These are phyloP conservation scores for Onthophagus sagittarius DNA, from an alignment of 2,888 invertebrate species.

Conservation along the genomic window DNA sequence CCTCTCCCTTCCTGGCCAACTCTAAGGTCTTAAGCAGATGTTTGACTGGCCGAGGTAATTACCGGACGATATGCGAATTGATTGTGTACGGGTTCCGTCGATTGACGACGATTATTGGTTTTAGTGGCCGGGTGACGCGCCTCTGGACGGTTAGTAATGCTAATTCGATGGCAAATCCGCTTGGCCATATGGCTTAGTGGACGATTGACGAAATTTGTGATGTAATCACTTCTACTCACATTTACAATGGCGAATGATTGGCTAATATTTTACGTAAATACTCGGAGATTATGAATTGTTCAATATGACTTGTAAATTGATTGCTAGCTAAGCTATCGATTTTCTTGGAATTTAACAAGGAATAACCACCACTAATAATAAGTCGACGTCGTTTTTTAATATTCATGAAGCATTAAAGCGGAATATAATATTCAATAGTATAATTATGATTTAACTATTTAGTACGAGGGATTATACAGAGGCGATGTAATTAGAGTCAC, in stretches of 20 bases:
- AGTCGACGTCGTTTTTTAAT: too few relatives aligned
- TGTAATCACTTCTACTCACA: neutral
- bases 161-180: neutral
- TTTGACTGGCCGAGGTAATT: constrained; percentile 20
- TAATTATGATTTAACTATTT: neutral
- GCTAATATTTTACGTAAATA: neutral
- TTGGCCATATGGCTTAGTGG: neutral
- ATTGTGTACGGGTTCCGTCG: constrained; percentile 14
- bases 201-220: neutral
- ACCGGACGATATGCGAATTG: constrained; percentile 19
- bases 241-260: neutral
- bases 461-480: neutral
- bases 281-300: neutral
- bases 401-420: too few relatives aligned
- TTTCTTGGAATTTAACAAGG: neutral
- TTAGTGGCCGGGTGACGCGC: neutral
- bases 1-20: neutral
- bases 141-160: neutral
- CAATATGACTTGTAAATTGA: neutral
- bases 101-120: constrained; percentile 3
- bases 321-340: neutral
- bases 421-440: too few relatives aligned
- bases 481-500: neutral
- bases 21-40: constrained; percentile 21
- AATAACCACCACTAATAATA: too few relatives aligned